Evolutionary conservation across 2,888 invertebrate genomes (phyloP), one percentile per base, ranked within the genome.

Genomic region (Laspeyria flexula): DNA sequence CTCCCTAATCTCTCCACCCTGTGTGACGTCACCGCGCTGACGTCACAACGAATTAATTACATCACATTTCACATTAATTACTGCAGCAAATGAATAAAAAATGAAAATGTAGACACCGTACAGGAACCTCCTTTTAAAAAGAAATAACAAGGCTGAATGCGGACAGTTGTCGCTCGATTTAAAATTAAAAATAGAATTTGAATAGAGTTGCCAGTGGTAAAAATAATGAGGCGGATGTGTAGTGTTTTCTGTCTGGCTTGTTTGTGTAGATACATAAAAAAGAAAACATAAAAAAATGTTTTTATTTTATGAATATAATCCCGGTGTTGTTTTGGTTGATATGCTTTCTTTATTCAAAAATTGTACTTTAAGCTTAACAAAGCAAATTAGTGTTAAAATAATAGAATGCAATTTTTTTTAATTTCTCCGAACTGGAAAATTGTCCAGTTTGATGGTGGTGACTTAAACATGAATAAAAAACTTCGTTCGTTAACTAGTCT

Each of bases 211-310:
- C 62, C 45, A 71, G 55, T 40, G 35, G 49, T 49, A 37, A 60
- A 69, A 71, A 71, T 69, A 71, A 69, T 69, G 68, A 69, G 68
- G 51, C 37, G 54, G 49, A 50, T 55, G 57, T 47, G 58, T 43
- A 67, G 52, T 61, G 61, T 51, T 54, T 47, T 59, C 60, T 41
- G 40, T 42, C 25, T 49, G 23, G 18, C 29, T 18, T 47, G 18
- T 39, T 30, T 30, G n/a, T n/a, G n/a, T 30, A 13, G 12, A 13
- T 5, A 18, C 6, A 33, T 12, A 16, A 21, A 16, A 39, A 43
- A 42, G 13, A 7, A n/a, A 42, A 18, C 9, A 21, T 31, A 37
- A 29, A 34, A 21, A 21, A 21, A n/a, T n/a, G n/a, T n/a, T n/a
- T n/a, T n/a, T n/a, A n/a, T n/a, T n/a, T n/a, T n/a, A n/a, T n/a